Percentiles rank a stretch among this genome's conserved stretches.
Conservation (phyloP, 2,113 vertebrate genomes). For the Malurus melanocephalus region DNA sequence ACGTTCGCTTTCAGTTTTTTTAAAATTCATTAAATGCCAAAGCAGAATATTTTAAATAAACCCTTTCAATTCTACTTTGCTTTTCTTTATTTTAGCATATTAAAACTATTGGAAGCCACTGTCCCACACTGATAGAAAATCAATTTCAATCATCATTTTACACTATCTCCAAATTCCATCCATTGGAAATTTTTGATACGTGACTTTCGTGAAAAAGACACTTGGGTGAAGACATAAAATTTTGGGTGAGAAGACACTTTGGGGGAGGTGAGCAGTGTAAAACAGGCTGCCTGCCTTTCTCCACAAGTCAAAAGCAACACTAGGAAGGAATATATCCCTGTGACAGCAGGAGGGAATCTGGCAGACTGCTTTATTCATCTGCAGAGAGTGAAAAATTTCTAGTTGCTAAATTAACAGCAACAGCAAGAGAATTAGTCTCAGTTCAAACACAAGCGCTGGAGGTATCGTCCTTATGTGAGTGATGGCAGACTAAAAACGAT, state of each 20-base stretch:
- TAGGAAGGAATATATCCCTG: neutral
- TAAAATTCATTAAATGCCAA: neutral
- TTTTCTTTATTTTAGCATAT: neutral
- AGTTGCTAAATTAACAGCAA: conserved; percentile 22
- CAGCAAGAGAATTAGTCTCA: conserved; percentile 30
- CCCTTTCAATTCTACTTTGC: neutral
- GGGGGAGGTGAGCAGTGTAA: neutral
- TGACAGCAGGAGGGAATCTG: conserved; percentile 21
- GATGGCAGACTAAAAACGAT: conserved; percentile 27
- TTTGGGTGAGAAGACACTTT: neutral
- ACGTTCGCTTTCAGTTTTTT: neutral
- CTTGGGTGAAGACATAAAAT: neutral
- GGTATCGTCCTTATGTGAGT: conserved; percentile 22
- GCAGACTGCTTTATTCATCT: conserved; percentile 38
- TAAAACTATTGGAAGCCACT: neutral
- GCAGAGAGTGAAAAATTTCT: conserved; percentile 30
- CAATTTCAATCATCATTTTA: neutral
- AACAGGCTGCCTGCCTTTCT: neutral
- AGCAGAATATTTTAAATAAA: neutral
- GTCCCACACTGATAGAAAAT: neutral
- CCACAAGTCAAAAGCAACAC: neutral
- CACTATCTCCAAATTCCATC: neutral
- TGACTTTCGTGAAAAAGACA: neutral
- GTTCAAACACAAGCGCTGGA: neutral
- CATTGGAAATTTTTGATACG: neutral